These are phyloP conservation scores for Nyctibius grandis DNA, from an alignment of 2,797 vertebrate genomes.

Conservation along the genomic window DNA sequence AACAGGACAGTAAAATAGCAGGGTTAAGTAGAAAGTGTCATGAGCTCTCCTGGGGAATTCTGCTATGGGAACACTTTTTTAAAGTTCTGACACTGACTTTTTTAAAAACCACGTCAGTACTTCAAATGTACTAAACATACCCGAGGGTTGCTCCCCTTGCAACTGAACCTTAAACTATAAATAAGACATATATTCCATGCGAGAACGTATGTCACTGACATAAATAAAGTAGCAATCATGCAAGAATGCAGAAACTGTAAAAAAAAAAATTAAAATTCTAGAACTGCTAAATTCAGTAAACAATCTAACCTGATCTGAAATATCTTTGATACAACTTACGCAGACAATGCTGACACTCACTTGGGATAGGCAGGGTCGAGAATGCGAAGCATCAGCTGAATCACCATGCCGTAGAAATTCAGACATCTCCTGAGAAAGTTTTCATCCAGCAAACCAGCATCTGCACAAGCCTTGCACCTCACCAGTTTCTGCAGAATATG, in stretches of 20 bases:
- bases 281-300: not conserved
- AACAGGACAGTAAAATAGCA: not conserved
- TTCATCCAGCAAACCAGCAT: constrained; percentile 95
- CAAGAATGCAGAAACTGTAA: not conserved
- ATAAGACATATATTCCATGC: not conserved
- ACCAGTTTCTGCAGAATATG: constrained; percentile 88
- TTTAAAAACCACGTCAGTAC: not conserved
- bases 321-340: not conserved
- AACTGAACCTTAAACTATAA: not conserved
- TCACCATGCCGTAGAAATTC: constrained; percentile 97
- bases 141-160: not conserved
- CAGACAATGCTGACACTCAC: constrained; percentile 74
- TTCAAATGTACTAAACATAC: not conserved
- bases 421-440: constrained; percentile 95
- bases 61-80: not conserved
- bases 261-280: not conserved
- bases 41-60: not conserved
- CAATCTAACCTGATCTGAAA: not conserved
- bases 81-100: not conserved
- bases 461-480: constrained; percentile 97
- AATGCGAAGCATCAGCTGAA: constrained; percentile 94
- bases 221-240: not conserved
- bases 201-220: not conserved
- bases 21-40: not conserved
- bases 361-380: constrained; percentile 93